Evolutionary conservation across 2,888 invertebrate genomes (phyloP).

Genomic region (Caprella mutica): DNA sequence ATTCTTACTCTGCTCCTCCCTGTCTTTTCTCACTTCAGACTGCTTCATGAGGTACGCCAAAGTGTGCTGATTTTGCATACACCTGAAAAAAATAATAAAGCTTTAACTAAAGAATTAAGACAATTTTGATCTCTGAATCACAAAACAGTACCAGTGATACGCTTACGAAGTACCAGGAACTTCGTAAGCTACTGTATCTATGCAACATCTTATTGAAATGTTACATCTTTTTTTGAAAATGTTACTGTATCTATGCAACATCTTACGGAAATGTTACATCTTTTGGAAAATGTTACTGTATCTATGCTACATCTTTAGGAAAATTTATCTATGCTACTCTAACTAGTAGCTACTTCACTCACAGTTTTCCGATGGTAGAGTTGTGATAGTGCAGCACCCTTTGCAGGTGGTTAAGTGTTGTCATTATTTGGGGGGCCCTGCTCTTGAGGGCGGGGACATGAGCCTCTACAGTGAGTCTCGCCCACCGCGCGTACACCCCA

Average conservation of each 20-base stretch:
- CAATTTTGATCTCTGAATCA: too few relatives aligned
- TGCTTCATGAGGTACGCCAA: background rate
- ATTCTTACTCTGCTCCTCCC: background rate
- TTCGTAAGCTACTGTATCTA: too few relatives aligned
- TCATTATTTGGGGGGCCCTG: conserved; percentile 48
- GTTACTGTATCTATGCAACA: too few relatives aligned
- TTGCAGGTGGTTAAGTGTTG: conserved; percentile 59
- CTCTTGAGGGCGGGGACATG: conserved; percentile 48
- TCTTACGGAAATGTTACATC: too few relatives aligned
- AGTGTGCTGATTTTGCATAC: background rate
- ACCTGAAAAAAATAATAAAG: background rate
- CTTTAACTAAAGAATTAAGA: background rate
- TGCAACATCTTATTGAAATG: too few relatives aligned
- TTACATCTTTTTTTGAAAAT: too few relatives aligned
- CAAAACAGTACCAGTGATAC: too few relatives aligned
- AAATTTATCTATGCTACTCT: too few relatives aligned
- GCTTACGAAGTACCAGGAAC: too few relatives aligned
- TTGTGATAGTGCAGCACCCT: conserved; percentile 66
- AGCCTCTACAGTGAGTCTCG: conserved; percentile 53
- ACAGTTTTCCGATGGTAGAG: conserved; percentile 73
- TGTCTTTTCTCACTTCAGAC: background rate
- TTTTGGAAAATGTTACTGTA: too few relatives aligned
- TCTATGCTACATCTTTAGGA: too few relatives aligned
- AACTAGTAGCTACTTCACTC: too few relatives aligned
- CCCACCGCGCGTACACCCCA: conserved; percentile 79